Conservation (phyloP, 2,797 vertebrate genomes). For the Masticophis lateralis region DNA sequence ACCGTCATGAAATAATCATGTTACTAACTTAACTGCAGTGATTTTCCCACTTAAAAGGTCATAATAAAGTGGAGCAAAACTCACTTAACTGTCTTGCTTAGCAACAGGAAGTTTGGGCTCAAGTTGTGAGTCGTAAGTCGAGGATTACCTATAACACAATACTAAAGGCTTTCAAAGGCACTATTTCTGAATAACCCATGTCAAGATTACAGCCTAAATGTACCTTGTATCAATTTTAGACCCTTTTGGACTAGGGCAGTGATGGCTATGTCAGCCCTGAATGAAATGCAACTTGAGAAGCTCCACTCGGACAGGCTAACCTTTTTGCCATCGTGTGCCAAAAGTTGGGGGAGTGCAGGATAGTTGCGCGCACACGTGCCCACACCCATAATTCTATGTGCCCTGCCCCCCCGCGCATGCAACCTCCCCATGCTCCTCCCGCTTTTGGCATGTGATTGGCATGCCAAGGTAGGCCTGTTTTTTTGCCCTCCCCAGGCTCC, state of each 20-base stretch:
- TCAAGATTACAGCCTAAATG: neutral
- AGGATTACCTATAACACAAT: neutral
- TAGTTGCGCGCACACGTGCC: no score
- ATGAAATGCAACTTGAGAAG: no score
- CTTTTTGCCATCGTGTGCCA: no score
- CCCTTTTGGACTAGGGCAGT: neutral
- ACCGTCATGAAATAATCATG: neutral
- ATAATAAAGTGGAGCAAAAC: neutral
- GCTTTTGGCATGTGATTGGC: no score
- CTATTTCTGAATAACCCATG: neutral
- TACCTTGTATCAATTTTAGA: neutral
- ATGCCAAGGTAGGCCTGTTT: no score
- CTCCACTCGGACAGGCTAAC: no score
- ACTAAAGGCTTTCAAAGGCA: slow-evolving; percentile 22
- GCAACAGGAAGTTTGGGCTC: neutral
- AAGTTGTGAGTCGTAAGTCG: neutral
- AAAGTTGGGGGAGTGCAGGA: no score
- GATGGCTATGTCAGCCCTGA: no score
- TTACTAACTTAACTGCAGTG: neutral
- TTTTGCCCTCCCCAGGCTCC: no score
- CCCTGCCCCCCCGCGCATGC: no score
- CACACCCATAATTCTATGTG: no score
- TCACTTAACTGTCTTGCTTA: neutral
- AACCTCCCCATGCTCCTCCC: no score
- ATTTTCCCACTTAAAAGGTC: neutral